Evolutionary conservation across 2,888 invertebrate genomes (phyloP).

Genomic region (Nemotelus pantherinus): DNA sequence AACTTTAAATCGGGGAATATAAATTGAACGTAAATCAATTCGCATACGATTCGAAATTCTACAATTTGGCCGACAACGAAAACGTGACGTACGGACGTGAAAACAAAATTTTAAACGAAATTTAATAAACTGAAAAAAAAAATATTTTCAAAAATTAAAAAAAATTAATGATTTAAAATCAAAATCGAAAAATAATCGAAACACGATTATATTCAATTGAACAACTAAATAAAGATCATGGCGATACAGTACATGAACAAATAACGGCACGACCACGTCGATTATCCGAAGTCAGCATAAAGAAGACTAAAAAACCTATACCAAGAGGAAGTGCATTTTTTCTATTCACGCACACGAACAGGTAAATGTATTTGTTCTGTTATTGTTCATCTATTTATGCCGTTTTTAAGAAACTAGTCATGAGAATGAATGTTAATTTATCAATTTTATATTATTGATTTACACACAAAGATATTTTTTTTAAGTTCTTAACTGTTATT

Average conservation of each 20-base stretch:
- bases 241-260: constrained; percentile 65
- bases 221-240: constrained; percentile 64
- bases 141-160: neutral
- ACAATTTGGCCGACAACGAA: too few relatives aligned
- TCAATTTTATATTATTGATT: neutral
- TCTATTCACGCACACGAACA: constrained; percentile 92
- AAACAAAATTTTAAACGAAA: constrained; percentile 19
- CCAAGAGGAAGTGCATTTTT: constrained; percentile 92
- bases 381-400: neutral
- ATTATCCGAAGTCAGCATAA: constrained; percentile 85
- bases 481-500: neutral
- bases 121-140: neutral
- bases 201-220: too few relatives aligned
- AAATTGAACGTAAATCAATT: too few relatives aligned
- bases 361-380: constrained; percentile 70
- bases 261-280: constrained; percentile 81
- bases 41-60: too few relatives aligned
- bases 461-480: neutral
- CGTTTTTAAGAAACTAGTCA: neutral
- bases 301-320: constrained; percentile 88
- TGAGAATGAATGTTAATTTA: neutral
- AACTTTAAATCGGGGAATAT: too few relatives aligned
- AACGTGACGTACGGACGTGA: neutral
- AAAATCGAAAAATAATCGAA: neutral
- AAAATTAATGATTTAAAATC: neutral